These are phyloP conservation scores for Danaus chrysippus DNA, from an alignment of 2,888 invertebrate genomes.

Conservation along the genomic window DNA sequence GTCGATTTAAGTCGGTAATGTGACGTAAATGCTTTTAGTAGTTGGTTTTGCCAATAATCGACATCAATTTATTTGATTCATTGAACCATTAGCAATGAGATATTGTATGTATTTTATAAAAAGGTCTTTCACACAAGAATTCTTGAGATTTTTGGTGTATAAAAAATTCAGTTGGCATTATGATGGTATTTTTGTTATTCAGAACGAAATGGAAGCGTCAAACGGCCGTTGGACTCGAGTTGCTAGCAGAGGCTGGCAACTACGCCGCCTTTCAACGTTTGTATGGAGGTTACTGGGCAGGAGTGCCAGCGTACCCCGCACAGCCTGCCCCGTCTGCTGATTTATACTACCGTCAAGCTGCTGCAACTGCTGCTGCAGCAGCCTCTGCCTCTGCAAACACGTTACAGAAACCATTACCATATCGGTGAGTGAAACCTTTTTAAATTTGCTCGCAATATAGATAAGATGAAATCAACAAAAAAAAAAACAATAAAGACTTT, in stretches of 20 bases:
- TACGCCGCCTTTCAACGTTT: constrained; percentile 98
- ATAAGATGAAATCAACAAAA: too few relatives aligned
- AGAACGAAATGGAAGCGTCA: constrained; percentile 99
- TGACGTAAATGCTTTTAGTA: constrained; percentile 58
- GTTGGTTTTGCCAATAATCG: constrained; percentile 49
- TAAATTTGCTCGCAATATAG: neutral
- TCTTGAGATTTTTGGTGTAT: neutral
- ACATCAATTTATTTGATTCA: constrained; percentile 49
- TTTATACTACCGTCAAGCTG: constrained; percentile 90
- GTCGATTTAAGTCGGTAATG: constrained; percentile 68
- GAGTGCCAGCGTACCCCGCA: constrained; percentile 83
- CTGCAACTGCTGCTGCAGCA: constrained; percentile 83
- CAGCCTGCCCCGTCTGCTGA: constrained; percentile 85
- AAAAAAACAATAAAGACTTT: too few relatives aligned
- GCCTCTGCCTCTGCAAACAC: constrained; percentile 81
- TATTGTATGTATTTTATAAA: neutral
- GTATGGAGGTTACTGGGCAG: constrained; percentile 88
- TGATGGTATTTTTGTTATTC: constrained; percentile 35
- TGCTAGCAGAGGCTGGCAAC: constrained; percentile 98
- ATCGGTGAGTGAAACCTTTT: constrained; percentile 65
- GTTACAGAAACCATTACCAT: constrained; percentile 93
- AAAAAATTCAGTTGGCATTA: neutral
- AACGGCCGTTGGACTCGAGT: constrained; percentile 97
- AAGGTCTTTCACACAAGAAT: neutral
- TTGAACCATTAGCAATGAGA: constrained; percentile 46